These are phyloP conservation scores for Elachura formosa DNA, from an alignment of 2,113 vertebrate genomes.

Conservation along the genomic window DNA sequence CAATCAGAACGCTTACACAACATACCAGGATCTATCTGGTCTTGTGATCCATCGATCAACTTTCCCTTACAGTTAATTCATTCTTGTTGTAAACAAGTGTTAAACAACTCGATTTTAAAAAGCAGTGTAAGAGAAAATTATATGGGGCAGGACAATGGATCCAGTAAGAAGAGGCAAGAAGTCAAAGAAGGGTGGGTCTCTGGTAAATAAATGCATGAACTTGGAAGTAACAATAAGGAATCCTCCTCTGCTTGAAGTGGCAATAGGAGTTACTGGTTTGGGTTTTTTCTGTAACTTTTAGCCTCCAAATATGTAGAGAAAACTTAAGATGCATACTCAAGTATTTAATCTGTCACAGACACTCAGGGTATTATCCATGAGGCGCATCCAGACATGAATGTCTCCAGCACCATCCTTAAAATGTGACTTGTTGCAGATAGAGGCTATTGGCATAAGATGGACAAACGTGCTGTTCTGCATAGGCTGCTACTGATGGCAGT, in stretches of 20 bases:
- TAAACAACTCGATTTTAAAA: not conserved
- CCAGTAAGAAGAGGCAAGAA: not conserved
- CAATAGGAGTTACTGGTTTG: not conserved
- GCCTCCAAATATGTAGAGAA: fast-evolving
- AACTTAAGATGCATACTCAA: not conserved
- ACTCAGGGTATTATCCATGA: not conserved
- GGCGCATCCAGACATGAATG: not conserved
- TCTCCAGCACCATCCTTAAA: not conserved
- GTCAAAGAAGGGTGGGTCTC: not conserved
- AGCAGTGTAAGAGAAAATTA: not conserved
- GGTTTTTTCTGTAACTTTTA: not conserved
- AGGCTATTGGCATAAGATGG: not conserved
- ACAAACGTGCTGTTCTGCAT: fast-evolving
- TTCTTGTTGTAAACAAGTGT: not conserved
- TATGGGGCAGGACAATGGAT: not conserved
- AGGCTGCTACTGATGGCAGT: not conserved
- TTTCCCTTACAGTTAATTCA: not conserved
- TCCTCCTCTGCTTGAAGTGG: not conserved
- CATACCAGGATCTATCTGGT: not conserved
- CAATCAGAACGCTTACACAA: not conserved
- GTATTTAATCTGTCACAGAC: not conserved
- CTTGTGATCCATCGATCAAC: not conserved
- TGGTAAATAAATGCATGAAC: not conserved
- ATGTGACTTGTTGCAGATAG: not conserved
- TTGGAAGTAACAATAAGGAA: not conserved